These are phyloP conservation scores for Threskiornis aethiopicus DNA, from an alignment of 2,797 vertebrate genomes.

Conservation along the genomic window DNA sequence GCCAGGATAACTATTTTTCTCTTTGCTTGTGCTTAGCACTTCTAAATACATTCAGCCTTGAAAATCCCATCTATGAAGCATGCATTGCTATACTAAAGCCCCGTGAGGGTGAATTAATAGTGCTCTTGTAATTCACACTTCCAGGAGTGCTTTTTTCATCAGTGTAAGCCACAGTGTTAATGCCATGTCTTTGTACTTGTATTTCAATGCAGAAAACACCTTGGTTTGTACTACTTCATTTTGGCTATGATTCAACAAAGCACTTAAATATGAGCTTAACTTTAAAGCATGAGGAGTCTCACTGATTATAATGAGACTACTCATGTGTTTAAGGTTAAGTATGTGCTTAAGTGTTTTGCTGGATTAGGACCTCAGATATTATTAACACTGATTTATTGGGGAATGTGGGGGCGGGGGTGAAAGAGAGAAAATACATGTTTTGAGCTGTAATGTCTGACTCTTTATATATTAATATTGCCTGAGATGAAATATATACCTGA, in stretches of 20 bases:
- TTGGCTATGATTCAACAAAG: constrained; percentile 45
- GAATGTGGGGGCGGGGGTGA: not conserved
- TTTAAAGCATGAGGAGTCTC: constrained; percentile 21
- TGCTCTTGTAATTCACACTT: constrained; percentile 19
- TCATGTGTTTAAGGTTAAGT: constrained; percentile 64
- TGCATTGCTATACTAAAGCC: not conserved
- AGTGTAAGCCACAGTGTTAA: not conserved
- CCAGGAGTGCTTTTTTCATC: not conserved
- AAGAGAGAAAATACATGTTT: constrained; percentile 3
- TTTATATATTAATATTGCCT: not conserved
- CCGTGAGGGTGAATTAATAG: not conserved
- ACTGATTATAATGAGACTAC: constrained; percentile 48
- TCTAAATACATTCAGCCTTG: constrained; percentile 25
- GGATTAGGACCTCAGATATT: constrained; percentile 27
- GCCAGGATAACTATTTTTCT: not conserved
- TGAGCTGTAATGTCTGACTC: constrained; percentile 28
- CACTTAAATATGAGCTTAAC: constrained; percentile 46
- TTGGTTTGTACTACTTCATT: not conserved
- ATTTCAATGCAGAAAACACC: constrained; percentile 22
- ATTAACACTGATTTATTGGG: constrained; percentile 46
- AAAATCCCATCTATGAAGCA: not conserved
- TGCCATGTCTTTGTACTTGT: not conserved
- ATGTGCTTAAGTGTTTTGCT: constrained; percentile 45
- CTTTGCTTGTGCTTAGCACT: not conserved
- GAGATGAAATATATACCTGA: constrained; percentile 35